Percentiles rank a stretch among this genome's conserved stretches.
Conservation (phyloP, 1,140 invertebrate genomes). For the Brachionus manjavacas region DNA sequence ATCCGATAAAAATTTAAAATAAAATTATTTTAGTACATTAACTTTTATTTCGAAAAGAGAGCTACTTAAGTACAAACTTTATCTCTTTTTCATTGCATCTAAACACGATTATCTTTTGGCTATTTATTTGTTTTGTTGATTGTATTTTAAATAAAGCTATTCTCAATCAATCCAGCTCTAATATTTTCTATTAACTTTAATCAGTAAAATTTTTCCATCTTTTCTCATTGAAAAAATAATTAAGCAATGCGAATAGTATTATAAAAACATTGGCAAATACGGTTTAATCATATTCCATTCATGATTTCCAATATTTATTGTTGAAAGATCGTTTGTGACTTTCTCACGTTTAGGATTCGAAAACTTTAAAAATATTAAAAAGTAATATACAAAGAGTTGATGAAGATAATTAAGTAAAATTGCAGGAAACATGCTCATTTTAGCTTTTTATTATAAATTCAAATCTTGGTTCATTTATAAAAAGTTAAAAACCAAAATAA, state of each 20-base stretch:
- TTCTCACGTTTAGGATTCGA: background rate
- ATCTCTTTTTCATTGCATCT: constrained; percentile 5
- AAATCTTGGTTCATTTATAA: background rate
- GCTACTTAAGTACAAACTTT: background rate
- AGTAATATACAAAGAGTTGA: background rate
- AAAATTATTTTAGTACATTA: constrained; percentile 16
- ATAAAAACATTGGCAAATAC: background rate
- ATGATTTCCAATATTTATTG: background rate
- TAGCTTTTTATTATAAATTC: background rate
- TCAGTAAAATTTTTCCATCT: background rate
- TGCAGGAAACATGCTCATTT: background rate
- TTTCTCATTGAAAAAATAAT: background rate
- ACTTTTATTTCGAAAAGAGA: background rate
- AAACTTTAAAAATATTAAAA: background rate
- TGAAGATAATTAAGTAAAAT: background rate
- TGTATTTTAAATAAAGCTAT: constrained; percentile 4
- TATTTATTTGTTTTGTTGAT: constrained; percentile 29
- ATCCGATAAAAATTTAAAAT: background rate
- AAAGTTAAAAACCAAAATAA: too few species aligned
- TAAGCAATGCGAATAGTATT: background rate
- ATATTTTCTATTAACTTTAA: background rate
- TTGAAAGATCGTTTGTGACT: background rate
- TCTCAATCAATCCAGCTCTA: background rate
- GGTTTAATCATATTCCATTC: background rate
- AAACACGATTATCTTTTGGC: constrained; percentile 11